Percentiles rank a stretch among this genome's conserved stretches.
phyloP scores from a whole-genome alignment of 2,888 invertebrate genomes.

The Pollenia labialis region DNA sequence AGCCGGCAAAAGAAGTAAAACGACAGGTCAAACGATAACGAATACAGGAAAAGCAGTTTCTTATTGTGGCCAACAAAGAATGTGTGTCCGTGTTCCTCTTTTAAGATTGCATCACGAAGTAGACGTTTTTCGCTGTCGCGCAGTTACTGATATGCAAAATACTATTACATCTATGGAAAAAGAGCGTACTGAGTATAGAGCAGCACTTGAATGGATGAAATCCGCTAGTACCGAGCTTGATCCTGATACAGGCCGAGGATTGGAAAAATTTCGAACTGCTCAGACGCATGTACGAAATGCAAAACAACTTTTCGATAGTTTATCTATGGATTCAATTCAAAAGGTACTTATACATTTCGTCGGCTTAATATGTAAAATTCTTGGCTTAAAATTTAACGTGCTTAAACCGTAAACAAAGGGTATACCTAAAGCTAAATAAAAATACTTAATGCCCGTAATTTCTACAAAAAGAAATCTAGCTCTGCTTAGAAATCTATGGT shows the following conservation, averaged over 20 bases:
- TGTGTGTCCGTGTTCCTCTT: slow-evolving; percentile 93
- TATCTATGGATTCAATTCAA: slow-evolving; percentile 97
- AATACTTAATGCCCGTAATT: too few relatives aligned
- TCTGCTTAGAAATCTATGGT: too few relatives aligned
- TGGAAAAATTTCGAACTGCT: slow-evolving; percentile 98
- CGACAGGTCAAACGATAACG: slow-evolving; percentile 93
- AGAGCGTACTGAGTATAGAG: slow-evolving; percentile 97
- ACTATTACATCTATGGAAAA: slow-evolving; percentile 98
- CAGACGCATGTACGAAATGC: slow-evolving; percentile 90
- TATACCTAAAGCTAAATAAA: too few relatives aligned
- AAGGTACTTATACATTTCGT: slow-evolving; percentile 86
- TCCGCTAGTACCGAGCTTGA: slow-evolving; percentile 97
- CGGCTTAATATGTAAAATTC: too few relatives aligned
- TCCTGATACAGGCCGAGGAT: slow-evolving; percentile 97
- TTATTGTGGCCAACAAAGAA: slow-evolving; percentile 95
- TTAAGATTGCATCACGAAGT: slow-evolving; percentile 96
- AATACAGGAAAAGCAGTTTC: slow-evolving; percentile 94
- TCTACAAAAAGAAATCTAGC: too few relatives aligned
- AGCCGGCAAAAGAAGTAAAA: slow-evolving; percentile 93
- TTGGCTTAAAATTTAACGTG: too few relatives aligned
- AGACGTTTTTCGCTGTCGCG: slow-evolving; percentile 97
- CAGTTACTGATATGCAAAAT: slow-evolving; percentile 86
- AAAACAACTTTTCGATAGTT: slow-evolving; percentile 95
- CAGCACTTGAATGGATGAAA: slow-evolving; percentile 99
- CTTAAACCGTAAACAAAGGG: too few relatives aligned